A percentile compares a stretch with the other conserved stretches of the same genome.
Evolutionary conservation across 1,140 invertebrate genomes (phyloP).

Genomic region (Hyposmocoma kahamanoa): DNA sequence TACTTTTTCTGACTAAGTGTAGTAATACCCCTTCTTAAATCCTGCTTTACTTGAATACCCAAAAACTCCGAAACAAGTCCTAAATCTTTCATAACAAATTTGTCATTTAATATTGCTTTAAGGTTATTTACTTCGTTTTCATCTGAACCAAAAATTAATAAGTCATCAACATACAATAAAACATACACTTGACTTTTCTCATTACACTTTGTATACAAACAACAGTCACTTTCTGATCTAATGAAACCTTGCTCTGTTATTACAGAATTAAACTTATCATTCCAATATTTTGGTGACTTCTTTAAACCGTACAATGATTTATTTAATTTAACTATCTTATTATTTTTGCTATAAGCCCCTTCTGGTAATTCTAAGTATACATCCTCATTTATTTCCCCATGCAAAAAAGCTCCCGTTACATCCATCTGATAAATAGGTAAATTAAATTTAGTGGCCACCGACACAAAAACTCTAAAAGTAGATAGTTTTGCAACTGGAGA

Average conservation of each 20-base stretch:
- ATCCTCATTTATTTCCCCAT: slow-evolving; percentile 41
- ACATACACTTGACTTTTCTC: slow-evolving; percentile 20
- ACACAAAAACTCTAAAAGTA: slow-evolving; percentile 16
- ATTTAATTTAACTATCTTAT: slow-evolving; percentile 20
- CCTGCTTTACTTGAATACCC: slow-evolving; percentile 24
- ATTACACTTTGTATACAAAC: slow-evolving; percentile 22
- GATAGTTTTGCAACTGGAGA: slow-evolving; percentile 18
- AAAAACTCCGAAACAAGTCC: slow-evolving; percentile 16
- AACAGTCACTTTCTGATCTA: slow-evolving; percentile 28
- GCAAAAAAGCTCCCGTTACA: slow-evolving; percentile 51
- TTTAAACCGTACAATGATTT: slow-evolving; percentile 11
- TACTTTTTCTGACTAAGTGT: slow-evolving; percentile 24
- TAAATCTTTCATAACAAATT: slow-evolving; percentile 11
- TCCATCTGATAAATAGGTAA: slow-evolving; percentile 48
- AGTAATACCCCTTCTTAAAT: slow-evolving; percentile 20
- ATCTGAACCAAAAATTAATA: slow-evolving; percentile 27
- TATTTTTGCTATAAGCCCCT: slow-evolving; percentile 19
- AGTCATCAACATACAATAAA: slow-evolving; percentile 35
- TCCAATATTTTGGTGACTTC: slow-evolving; percentile 17
- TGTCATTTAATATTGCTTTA: background rate
- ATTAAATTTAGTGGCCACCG: slow-evolving; percentile 8
- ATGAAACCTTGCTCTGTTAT: slow-evolving; percentile 19
- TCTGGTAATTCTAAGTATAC: slow-evolving; percentile 46
- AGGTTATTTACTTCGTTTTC: slow-evolving; percentile 4
- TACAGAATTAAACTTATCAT: slow-evolving; percentile 24